Evolutionary conservation across 2,888 invertebrate genomes (phyloP), one percentile per base, ranked within the genome.

Genomic region (Parnassius glacialis): DNA sequence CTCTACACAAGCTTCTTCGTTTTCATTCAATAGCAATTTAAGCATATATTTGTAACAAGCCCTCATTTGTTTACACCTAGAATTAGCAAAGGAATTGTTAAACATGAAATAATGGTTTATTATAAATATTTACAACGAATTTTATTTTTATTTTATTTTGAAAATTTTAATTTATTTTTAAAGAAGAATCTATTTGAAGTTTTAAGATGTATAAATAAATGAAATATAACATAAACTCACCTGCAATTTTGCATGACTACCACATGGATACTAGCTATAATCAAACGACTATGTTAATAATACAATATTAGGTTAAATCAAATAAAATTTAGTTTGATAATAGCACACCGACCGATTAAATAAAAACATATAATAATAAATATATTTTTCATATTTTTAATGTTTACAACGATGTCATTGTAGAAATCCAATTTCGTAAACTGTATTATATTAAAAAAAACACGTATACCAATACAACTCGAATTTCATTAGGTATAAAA

Each of bases 1-100:
- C 65, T 86, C 84, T 3, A 90, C 68, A 67, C 90, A 90, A 0
- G 73, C 16, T 2, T 72, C 76, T 67, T 90, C 90, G 25, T 84
- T 84, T 1, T 70, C 68, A 11, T 76, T 74, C 1, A 72, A 65
- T 50, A 90, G 70, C 0, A 68, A 65, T 0, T 74, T 47, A 47
- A 89, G 47, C 90, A 90, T 90, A 0, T 68, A 55, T 25, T 61
- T 55, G 64, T 89, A 64, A 25, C 63, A 64, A 1, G 34, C 20
- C 11, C 52, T 59, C 63, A 63, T 57, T 5, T 57, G 48, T 56
- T 55, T 58, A 12, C 62, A 62, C 20, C 59, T 59, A 55, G 45
- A 62, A 59, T 59, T 42, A 51, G 44, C 1, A 52, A 34, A 12
- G 12, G 10, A 43, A 2, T 16, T 43, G 43, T 43, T 10, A 43